Percentiles rank a stretch among this genome's conserved stretches.
Conservation (phyloP, 2,113 vertebrate genomes). For the Euleptes europaea region DNA sequence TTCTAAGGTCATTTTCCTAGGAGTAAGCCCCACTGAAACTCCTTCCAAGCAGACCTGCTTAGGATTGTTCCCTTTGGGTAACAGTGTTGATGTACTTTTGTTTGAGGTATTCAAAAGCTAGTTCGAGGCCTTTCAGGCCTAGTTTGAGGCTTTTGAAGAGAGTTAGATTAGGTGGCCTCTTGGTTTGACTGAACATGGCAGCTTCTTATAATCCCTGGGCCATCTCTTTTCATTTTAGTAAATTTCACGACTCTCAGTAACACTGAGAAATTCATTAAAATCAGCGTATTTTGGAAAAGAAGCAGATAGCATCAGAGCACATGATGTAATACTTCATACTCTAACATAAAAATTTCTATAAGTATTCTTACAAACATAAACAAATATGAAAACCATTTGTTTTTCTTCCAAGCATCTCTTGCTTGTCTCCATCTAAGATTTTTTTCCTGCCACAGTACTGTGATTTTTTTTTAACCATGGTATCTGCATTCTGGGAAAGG, state of each 20-base stretch:
- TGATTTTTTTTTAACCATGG: neutral
- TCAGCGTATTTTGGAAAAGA: conserved; percentile 26
- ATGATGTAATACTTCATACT: neutral
- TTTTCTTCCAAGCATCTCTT: neutral
- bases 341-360: conserved; percentile 14
- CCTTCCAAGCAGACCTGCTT: too few relatives aligned
- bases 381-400: neutral
- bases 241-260: conserved; percentile 12
- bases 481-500: too few relatives aligned
- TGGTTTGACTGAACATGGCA: neutral
- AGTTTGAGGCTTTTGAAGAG: neutral
- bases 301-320: neutral
- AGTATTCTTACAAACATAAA: neutral
- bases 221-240: conserved; percentile 2
- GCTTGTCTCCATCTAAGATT: conserved; percentile 13
- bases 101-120: neutral
- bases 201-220: neutral
- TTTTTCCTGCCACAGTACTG: conserved; percentile 32
- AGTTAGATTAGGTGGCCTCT: neutral
- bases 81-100: neutral
- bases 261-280: conserved; percentile 36
- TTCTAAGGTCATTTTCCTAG: too few relatives aligned
- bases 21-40: too few relatives aligned
- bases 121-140: too few relatives aligned
- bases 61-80: neutral